Evolutionary conservation across 2,888 invertebrate species (phyloP), one percentile per base, ranked within the genome.

Genomic region (Coleophora deauratella): DNA sequence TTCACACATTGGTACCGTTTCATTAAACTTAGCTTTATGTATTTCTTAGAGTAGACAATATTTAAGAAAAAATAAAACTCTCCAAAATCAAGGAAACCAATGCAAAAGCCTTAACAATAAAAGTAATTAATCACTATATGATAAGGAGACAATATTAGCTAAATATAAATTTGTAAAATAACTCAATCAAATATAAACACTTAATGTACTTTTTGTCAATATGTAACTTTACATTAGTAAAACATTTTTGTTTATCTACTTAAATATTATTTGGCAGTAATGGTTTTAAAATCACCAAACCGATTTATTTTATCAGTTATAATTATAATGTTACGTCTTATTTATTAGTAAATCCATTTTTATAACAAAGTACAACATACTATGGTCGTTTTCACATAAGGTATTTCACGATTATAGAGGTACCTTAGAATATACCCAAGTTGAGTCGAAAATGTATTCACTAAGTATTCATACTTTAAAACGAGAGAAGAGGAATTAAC

Each of bases 191-290:
- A 21, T 4, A 21, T 21, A 21, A n/a, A n/a, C n/a, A n/a, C n/a
- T n/a, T n/a, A n/a, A n/a, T 63, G 11, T 4, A 21, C 6, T 51
- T 62, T 66, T 60, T 66, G 57, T 66, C 58, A 59, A 63, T 68
- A 63, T 65, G 64, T 72, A 70, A 65, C 55, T 68, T 68, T 72
- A 77, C 64, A 76, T 74, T 73, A 76, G 74, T 73, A 71, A 77
- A 75, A 77, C 70, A 66, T 73, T 72, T 53, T 45, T 48, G 50
- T 51, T 79, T 78, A 75, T 66, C 72, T 78, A 79, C 74, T 76
- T 80, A 80, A 54, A 59, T 65, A 47, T 69, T 78, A 78, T 70
- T 67, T 81, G 84, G 82, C 84, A 82, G 84, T 82, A 76, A 67
- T 77, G 75, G 74, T 71, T 73, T 71, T 63, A 69, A 68, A 68